phyloP scores from a whole-genome alignment of 2,113 vertebrate species.

The Clarias magur region DNA sequence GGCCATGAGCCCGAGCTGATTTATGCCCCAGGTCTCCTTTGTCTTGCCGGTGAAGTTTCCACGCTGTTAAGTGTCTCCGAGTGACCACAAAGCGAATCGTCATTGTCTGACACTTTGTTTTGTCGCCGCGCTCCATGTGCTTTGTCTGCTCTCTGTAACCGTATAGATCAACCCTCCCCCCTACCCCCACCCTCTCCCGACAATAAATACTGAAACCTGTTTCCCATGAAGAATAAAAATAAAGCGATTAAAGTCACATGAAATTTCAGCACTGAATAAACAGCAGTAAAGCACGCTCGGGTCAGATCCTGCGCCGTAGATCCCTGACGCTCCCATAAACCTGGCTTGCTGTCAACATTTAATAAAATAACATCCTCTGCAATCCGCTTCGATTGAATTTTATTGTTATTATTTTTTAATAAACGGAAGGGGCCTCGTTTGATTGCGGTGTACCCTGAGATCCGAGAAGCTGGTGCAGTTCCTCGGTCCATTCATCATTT shows the following conservation, averaged over 20 bases:
- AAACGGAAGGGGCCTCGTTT: conserved; percentile 23
- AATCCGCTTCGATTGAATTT: conserved; percentile 25
- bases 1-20: conserved; percentile 34
- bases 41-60: conserved; percentile 42
- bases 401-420: too few species aligned
- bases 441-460: conserved; percentile 35
- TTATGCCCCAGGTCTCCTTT: conserved; percentile 35
- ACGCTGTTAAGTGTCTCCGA: conserved; percentile 49
- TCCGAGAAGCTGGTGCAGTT: conserved; percentile 33
- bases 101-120: conserved; percentile 31
- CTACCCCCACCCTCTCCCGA: background rate
- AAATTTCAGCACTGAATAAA: background rate
- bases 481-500: conserved; percentile 40
- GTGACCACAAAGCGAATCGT: conserved; percentile 36
- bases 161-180: background rate
- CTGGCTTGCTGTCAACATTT: conserved; percentile 11
- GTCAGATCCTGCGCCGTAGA: background rate
- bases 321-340: background rate
- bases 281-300: background rate
- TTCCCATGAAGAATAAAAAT: background rate
- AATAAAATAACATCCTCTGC: conserved; percentile 21
- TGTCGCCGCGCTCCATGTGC: conserved; percentile 4
- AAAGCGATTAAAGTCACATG: background rate
- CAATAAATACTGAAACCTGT: conserved; percentile 26
- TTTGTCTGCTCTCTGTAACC: conserved; percentile 20